Evolutionary conservation across 2,797 vertebrate genomes (phyloP).

Genomic region (Microcaecilia unicolor): DNA sequence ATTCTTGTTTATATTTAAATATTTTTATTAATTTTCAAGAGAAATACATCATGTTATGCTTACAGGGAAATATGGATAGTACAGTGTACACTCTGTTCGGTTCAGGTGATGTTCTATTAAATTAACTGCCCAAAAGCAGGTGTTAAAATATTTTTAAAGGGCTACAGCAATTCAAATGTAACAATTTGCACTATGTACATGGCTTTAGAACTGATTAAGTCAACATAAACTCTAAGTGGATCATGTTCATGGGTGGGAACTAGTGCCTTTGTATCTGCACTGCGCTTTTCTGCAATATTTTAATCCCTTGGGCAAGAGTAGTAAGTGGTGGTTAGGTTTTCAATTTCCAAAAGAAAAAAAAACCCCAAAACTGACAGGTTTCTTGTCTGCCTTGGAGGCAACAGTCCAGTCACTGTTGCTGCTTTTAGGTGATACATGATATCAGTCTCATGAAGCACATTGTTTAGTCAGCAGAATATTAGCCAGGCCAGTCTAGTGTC

Average conservation of each 20-base stretch:
- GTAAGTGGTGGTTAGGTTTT: slow-evolving; percentile 8
- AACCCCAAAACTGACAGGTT: slow-evolving; percentile 21
- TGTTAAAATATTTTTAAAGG: no score
- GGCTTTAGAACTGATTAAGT: slow-evolving; percentile 8
- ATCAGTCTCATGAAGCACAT: neutral
- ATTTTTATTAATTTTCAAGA: no score
- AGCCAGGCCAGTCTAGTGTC: slow-evolving; percentile 6
- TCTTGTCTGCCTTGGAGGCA: slow-evolving; percentile 23
- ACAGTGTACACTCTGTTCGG: no score
- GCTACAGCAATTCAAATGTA: no score
- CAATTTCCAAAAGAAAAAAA: slow-evolving; percentile 17
- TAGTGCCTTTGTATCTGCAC: neutral
- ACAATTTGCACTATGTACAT: no score
- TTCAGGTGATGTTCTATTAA: no score
- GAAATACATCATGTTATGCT: no score
- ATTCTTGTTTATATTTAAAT: no score
- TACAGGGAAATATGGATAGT: no score
- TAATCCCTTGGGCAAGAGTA: slow-evolving; percentile 4
- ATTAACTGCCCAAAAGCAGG: no score
- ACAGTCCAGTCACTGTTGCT: slow-evolving; percentile 4
- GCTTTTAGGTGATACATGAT: slow-evolving; percentile 24
- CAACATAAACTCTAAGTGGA: slow-evolving; percentile 9
- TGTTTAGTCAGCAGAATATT: slow-evolving; percentile 23
- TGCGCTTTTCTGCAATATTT: slow-evolving; percentile 1
- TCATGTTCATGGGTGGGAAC: slow-evolving; percentile 9